These are phyloP conservation scores for Odontomachus brunneus DNA, from an alignment of 1,140 invertebrate species.

Conservation along the genomic window DNA sequence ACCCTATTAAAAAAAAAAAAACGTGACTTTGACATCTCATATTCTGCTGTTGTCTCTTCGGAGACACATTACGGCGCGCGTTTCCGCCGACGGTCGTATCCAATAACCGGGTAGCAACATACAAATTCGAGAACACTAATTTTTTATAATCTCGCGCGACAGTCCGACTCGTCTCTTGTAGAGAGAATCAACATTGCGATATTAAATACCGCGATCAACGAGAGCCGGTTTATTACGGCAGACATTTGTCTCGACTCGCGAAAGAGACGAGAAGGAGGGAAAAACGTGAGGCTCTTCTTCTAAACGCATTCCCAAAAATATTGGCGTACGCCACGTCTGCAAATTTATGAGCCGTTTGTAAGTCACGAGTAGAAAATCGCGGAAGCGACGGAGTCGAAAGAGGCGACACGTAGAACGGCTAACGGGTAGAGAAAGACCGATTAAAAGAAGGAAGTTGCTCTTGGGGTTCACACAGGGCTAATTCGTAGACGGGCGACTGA, in stretches of 20 bases:
- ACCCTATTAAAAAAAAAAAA: background rate
- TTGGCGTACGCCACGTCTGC: constrained; percentile 5
- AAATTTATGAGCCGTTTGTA: constrained; percentile 15
- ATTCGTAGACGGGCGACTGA: constrained; percentile 57
- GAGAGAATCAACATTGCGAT: constrained; percentile 11
- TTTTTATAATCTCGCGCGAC: too few species aligned
- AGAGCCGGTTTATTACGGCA: background rate
- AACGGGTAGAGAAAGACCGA: constrained; percentile 21
- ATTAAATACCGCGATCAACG: background rate
- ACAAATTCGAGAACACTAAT: background rate
- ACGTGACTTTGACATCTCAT: constrained; percentile 16
- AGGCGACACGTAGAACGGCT: constrained; percentile 34
- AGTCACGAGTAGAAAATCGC: background rate
- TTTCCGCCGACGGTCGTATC: background rate
- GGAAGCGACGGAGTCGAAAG: constrained; percentile 34
- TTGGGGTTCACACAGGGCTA: constrained; percentile 73
- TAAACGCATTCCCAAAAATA: background rate
- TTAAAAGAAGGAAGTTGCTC: constrained; percentile 48
- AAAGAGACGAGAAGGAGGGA: background rate
- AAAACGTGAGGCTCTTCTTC: background rate
- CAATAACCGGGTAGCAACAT: background rate
- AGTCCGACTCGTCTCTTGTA: too few species aligned
- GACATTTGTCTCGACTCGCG: background rate
- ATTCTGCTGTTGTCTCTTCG: background rate
- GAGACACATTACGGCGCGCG: background rate